Base-by-base conservation (phyloP, 2,113 vertebrate species). In the Sigmodon hispidus region DNA sequence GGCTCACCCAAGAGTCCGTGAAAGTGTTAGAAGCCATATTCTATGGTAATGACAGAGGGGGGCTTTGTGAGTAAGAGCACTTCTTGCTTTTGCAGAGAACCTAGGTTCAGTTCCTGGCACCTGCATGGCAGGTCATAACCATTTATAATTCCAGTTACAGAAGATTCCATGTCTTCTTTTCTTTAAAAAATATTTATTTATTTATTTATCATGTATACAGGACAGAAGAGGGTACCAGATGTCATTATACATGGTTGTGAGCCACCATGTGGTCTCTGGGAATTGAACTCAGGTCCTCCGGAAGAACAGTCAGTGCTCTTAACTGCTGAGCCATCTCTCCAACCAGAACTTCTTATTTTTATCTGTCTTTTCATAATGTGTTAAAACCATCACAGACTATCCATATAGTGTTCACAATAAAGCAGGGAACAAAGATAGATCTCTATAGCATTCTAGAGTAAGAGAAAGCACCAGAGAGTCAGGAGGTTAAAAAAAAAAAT, bases 311-410 rank as follows among this genome's bases (percentile, higher is more conserved):
- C n/a, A n/a, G n/a, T n/a, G n/a, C n/a, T n/a, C n/a, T n/a, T n/a
- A n/a, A n/a, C n/a, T n/a, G n/a, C n/a, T n/a, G n/a, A n/a, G n/a
- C n/a, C n/a, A n/a, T n/a, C n/a, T n/a, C n/a, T n/a, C n/a, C n/a
- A n/a, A n/a, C n/a, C n/a, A n/a, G n/a, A n/a, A n/a, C n/a, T 92
- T n/a, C 59, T 79, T 89, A 70, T 90, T 96, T 95, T 59, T 76
- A 75, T 80, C n/a, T 94, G 1, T 34, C 63, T 40, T 50, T 52
- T 94, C 31, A 89, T n/a, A 83, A 83, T 72, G 87, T 69, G 90
- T 81, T 59, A 87, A 73, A 17, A 24, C 17, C 63, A 57, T 87
- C 45, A 65, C 36, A 72, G 10, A 67, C 12, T 94, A 79, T 67
- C 61, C 61, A 94, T 24, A 79, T 43, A 45, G 43, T 65, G 48